Evolutionary conservation across 2,888 invertebrate genomes (phyloP).

Genomic region (Noctua pronuba): DNA sequence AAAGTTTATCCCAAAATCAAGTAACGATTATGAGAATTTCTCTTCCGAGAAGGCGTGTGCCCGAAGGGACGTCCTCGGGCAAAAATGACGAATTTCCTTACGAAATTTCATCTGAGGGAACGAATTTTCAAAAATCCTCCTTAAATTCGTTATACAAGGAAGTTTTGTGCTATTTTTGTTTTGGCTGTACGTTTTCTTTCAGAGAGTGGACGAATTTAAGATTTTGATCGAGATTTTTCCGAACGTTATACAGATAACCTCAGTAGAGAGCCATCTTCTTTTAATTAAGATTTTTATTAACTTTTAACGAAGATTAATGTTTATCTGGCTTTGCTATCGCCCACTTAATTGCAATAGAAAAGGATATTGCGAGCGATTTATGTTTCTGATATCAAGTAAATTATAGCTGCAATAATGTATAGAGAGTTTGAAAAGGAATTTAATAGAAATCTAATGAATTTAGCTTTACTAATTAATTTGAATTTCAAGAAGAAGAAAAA

Average conservation of each 20-base stretch:
- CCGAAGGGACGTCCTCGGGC: not conserved
- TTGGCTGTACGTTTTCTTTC: not conserved
- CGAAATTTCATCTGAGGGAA: not conserved
- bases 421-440: not conserved
- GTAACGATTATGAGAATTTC: not conserved
- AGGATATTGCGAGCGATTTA: not conserved
- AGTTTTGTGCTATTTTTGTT: not conserved
- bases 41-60: not conserved
- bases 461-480: not conserved
- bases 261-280: not conserved
- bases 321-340: not conserved
- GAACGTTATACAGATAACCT: not conserved
- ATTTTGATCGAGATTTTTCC: not conserved
- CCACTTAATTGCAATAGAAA: not conserved
- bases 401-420: not conserved
- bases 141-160: not conserved
- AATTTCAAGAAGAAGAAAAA: not conserved
- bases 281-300: not conserved
- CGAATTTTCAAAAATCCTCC: not conserved
- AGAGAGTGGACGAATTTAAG: not conserved
- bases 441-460: slow-evolving; percentile 8
- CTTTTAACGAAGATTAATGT: slow-evolving; percentile 8
- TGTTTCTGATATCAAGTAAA: not conserved
- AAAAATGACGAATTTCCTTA: not conserved
- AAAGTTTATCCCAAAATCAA: slow-evolving; percentile 13